Conservation (phyloP, 2,113 vertebrate species). For the Pseudolaguvia tuberculata region DNA sequence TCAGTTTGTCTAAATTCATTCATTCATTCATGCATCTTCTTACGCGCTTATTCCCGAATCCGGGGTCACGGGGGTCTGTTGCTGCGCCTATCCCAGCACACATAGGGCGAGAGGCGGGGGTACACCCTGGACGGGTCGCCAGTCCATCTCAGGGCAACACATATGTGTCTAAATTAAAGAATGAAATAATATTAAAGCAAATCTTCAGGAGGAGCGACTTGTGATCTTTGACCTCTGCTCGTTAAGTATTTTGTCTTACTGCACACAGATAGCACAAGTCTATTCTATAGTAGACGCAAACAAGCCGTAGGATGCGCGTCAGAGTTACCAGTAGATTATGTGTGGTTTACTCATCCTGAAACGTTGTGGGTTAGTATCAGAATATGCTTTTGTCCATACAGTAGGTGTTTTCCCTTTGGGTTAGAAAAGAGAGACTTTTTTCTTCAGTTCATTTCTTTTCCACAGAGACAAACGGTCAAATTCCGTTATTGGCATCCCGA, state of each 20-base stretch:
- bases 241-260: background rate
- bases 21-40: too few species aligned
- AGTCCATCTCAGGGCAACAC: too few species aligned
- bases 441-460: constrained; percentile 93
- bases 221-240: constrained; percentile 8
- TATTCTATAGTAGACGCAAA: constrained; percentile 1
- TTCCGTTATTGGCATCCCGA: constrained; percentile 80
- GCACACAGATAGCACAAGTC: constrained; percentile 2
- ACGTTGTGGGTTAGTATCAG: constrained; percentile 36
- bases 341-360: constrained; percentile 25
- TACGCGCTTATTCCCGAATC: too few species aligned
- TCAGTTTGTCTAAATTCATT: background rate
- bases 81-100: too few species aligned
- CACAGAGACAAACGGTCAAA: constrained; percentile 87
- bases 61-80: too few species aligned
- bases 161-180: too few species aligned
- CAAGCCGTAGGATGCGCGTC: constrained; percentile 1
- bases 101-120: too few species aligned
- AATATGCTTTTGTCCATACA: constrained; percentile 17
- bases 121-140: too few species aligned
- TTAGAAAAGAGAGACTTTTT: constrained; percentile 89
- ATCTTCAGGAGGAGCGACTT: background rate
- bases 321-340: constrained; percentile 19
- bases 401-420: constrained; percentile 46
- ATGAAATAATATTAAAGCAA: background rate